Base-by-base conservation (phyloP, 53 echinoderm and acorn worm genomes). In the Glandiceps talaboti region DNA sequence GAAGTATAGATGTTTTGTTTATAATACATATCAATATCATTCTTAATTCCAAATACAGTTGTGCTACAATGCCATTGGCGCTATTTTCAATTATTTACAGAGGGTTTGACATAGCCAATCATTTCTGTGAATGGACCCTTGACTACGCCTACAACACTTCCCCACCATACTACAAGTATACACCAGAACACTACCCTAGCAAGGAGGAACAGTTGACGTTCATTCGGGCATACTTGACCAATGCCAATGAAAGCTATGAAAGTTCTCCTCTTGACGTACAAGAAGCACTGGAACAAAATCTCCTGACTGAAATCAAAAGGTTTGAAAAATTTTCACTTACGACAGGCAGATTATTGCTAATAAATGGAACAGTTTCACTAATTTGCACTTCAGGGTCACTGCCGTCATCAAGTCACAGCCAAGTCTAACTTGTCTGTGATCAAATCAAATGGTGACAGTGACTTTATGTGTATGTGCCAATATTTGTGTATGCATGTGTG, bases 41-140 rank as follows among this genome's bases (percentile, higher is more conserved):
- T n/a, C n/a, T n/a, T n/a, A n/a, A n/a, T n/a, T n/a, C n/a, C n/a
- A n/a, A n/a, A n/a, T n/a, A n/a, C n/a, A n/a, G n/a, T n/a, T n/a
- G n/a, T n/a, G n/a, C n/a, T n/a, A n/a, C n/a, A n/a, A n/a, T n/a
- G n/a, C n/a, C n/a, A n/a, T n/a, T n/a, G n/a, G n/a, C n/a, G n/a
- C n/a, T n/a, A n/a, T n/a, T n/a, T n/a, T n/a, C n/a, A n/a, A n/a
- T n/a, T n/a, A n/a, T n/a, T 73, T 25, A 10, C 73, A 89, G 89
- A 32, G 93, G 81, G 30, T 87, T 85, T 74, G 99, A 97, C 76
- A 30, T 97, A 28, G 99, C 90, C 27, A 97, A 97, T 80, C 99
- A 97, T 76, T 97, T 97, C 78, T 85, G 83, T 30, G 99, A 97
- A 77, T 97, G 99, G 99, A 79, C 90, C 33, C 87, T 93, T 79